Conservation (phyloP, 2,888 invertebrate species). For the Bellardia pandia region DNA sequence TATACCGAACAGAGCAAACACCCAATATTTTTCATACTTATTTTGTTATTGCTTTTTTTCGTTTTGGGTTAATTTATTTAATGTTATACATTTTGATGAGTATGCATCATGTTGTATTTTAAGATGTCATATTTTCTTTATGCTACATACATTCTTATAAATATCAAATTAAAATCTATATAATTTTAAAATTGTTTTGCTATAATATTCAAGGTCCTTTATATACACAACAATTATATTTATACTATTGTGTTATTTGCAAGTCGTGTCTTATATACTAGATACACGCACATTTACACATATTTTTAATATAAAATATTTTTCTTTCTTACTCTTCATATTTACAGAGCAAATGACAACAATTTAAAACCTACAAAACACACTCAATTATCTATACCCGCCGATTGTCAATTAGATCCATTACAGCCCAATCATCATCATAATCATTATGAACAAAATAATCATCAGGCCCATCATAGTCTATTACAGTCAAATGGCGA, state of each 20-base stretch:
- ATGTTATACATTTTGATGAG: slow-evolving; percentile 56
- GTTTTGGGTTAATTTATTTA: slow-evolving; percentile 56
- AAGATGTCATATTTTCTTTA: background rate
- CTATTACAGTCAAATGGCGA: slow-evolving; percentile 81
- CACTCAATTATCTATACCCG: slow-evolving; percentile 84
- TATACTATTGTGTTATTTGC: background rate
- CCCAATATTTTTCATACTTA: slow-evolving; percentile 15
- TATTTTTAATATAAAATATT: slow-evolving; percentile 1
- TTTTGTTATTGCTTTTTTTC: background rate
- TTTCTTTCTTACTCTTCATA: background rate
- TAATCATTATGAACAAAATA: slow-evolving; percentile 78
- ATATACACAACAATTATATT: background rate
- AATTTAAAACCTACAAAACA: slow-evolving; percentile 84
- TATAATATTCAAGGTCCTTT: background rate
- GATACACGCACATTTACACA: background rate
- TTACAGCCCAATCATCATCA: slow-evolving; percentile 81
- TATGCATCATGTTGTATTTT: slow-evolving; percentile 56
- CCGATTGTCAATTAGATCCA: slow-evolving; percentile 84
- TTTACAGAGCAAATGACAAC: slow-evolving; percentile 82
- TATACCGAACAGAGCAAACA: slow-evolving; percentile 3
- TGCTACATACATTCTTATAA: background rate
- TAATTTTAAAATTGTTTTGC: background rate
- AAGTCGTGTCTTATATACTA: background rate
- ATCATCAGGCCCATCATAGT: slow-evolving; percentile 82
- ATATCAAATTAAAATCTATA: background rate